Evolutionary conservation across 2,113 vertebrate species (phyloP).

Genomic region (Pachycephala philippinensis): DNA sequence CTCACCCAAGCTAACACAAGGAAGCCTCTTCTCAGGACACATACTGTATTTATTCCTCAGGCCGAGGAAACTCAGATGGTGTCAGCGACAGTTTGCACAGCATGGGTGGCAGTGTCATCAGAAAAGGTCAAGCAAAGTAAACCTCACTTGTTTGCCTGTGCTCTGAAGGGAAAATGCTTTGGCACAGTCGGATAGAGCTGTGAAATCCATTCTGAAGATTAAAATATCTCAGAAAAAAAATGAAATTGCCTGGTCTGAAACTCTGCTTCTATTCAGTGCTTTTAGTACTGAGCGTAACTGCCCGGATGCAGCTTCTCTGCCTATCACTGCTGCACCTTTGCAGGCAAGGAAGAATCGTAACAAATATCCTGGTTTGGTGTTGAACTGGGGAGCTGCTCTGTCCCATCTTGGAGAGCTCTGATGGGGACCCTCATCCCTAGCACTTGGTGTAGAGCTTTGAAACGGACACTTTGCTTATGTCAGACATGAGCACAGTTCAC

Average conservation of each 20-base stretch:
- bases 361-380: not conserved
- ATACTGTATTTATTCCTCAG: not conserved
- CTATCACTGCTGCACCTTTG: not conserved
- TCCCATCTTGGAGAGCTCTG: not conserved
- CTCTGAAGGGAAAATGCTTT: constrained; percentile 62
- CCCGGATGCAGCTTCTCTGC: not conserved
- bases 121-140: constrained; percentile 73
- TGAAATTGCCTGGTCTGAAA: not conserved
- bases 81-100: constrained; percentile 26
- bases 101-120: constrained; percentile 56
- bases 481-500: not conserved
- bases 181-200: constrained; percentile 48
- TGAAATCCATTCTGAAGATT: constrained; percentile 60
- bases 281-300: not conserved
- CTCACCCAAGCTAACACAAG: not conserved
- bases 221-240: not conserved
- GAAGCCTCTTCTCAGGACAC: not conserved
- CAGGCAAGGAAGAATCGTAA: not conserved
- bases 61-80: not conserved
- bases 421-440: not conserved
- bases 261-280: not conserved
- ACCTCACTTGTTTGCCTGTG: constrained; percentile 55
- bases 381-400: not conserved
- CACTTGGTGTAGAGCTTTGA: not conserved
- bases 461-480: rapidly evolving